A percentile compares a stretch with the other conserved stretches of the same genome.
Evolutionary conservation across 2,888 invertebrate species (phyloP).

Genomic region (Carterocephalus palaemon): DNA sequence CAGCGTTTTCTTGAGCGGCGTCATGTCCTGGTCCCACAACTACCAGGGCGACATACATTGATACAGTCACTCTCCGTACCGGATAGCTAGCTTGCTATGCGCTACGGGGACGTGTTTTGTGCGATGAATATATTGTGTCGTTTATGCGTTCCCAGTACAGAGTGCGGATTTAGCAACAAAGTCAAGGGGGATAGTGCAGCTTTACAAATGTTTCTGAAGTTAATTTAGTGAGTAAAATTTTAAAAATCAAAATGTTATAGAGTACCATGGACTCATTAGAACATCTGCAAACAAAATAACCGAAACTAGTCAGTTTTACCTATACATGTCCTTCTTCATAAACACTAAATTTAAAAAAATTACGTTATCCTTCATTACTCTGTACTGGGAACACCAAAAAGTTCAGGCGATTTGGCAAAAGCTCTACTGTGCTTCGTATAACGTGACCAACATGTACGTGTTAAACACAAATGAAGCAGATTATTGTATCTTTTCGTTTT

Average conservation of each 20-base stretch:
- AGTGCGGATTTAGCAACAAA: conserved; percentile 2
- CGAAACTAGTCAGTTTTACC: too few relatives aligned
- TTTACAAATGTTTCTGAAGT: too few relatives aligned
- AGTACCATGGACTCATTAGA: too few relatives aligned
- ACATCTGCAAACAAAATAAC: too few relatives aligned
- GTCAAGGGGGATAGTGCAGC: conserved; percentile 16
- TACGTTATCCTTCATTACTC: too few relatives aligned
- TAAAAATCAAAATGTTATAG: too few relatives aligned
- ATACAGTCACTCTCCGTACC: conserved; percentile 24
- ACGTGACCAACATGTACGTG: conserved; percentile 30
- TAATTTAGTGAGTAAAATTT: too few relatives aligned
- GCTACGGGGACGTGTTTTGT: conserved; percentile 22
- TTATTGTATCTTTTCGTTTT: background rate
- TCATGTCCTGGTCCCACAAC: conserved; percentile 94
- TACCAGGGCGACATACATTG: conserved; percentile 65
- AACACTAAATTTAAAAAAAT: too few relatives aligned
- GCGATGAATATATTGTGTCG: conserved; percentile 1
- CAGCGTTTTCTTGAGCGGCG: conserved; percentile 89
- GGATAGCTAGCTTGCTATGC: conserved; percentile 18
- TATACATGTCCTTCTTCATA: too few relatives aligned
- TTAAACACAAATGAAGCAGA: conserved; percentile 36
- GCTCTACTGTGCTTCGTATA: conserved; percentile 47
- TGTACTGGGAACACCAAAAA: conserved; percentile 1
- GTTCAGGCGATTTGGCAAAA: conserved; percentile 29
- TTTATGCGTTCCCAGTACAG: conserved; percentile 10